phyloP scores from a whole-genome alignment of 2,797 vertebrate genomes.

The Centroberyx gerrardi region DNA sequence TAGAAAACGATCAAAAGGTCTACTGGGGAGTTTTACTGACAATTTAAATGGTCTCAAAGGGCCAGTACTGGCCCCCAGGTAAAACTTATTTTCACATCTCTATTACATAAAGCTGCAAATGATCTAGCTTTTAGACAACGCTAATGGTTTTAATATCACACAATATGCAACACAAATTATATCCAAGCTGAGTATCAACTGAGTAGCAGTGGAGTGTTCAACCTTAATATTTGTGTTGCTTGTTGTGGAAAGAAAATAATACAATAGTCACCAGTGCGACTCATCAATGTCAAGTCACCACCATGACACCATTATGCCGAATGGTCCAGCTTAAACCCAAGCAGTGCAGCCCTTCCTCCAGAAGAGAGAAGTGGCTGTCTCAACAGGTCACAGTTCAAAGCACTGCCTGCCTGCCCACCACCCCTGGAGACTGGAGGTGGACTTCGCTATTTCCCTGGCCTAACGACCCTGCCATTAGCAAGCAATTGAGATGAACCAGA shows the following conservation, averaged over 20 bases:
- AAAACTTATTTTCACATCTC: neutral
- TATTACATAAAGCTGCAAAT: neutral
- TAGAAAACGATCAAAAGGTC: conserved; percentile 48
- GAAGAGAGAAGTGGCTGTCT: conserved; percentile 40
- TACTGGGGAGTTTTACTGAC: conserved; percentile 27
- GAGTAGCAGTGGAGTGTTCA: neutral
- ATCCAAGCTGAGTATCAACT: neutral
- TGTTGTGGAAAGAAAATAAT: neutral
- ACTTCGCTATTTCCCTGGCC: conserved; percentile 80
- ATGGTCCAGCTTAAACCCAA: conserved; percentile 6
- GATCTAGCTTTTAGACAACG: neutral
- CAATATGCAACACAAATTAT: neutral
- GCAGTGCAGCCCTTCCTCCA: conserved; percentile 6
- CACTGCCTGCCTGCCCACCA: conserved; percentile 57
- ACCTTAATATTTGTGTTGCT: neutral
- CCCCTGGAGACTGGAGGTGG: conserved; percentile 76
- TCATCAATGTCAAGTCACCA: conserved; percentile 14
- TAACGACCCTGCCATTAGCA: conserved; percentile 84
- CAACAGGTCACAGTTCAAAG: conserved; percentile 69
- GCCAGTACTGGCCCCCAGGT: neutral
- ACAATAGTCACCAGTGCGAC: neutral
- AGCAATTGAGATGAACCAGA: conserved; percentile 84
- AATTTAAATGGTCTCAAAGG: conserved; percentile 25
- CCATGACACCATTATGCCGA: neutral
- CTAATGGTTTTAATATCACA: neutral